Percentiles rank a stretch among this genome's conserved stretches.
Conservation (phyloP, 2,113 vertebrate species). For the Petroica traversi region DNA sequence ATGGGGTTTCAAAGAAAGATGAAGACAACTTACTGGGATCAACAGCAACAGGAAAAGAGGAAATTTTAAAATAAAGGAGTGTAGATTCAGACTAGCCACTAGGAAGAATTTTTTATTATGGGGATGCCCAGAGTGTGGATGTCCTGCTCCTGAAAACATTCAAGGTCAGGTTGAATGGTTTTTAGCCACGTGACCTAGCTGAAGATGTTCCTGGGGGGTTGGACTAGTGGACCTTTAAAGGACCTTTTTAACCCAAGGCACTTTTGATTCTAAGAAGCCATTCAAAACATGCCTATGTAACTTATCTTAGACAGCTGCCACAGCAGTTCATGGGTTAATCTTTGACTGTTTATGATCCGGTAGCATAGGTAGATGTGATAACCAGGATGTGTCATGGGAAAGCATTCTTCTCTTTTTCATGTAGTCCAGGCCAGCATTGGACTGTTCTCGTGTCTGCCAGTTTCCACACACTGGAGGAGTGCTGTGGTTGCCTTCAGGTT, state of each 20-base stretch:
- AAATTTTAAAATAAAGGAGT: neutral
- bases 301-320: neutral
- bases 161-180: neutral
- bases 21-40: neutral
- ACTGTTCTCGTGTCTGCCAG: neutral
- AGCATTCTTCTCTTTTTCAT: neutral
- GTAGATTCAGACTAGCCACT: neutral
- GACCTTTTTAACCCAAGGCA: neutral
- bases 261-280: neutral
- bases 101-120: accelerated
- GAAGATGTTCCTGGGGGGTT: neutral
- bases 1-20: neutral
- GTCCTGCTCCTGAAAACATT: neutral
- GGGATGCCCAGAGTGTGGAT: too few relatives aligned
- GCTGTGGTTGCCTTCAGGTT: neutral
- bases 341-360: neutral
- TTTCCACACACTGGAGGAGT: neutral
- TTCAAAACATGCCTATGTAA: neutral
- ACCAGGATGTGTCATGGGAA: neutral
- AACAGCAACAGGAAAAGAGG: neutral
- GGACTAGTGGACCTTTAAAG: neutral
- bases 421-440: neutral
- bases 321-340: neutral
- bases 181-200: neutral
- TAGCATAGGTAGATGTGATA: neutral